phyloP scores from a whole-genome alignment of 2,888 invertebrate genomes.

The Hirtodrosophila histrioides region DNA sequence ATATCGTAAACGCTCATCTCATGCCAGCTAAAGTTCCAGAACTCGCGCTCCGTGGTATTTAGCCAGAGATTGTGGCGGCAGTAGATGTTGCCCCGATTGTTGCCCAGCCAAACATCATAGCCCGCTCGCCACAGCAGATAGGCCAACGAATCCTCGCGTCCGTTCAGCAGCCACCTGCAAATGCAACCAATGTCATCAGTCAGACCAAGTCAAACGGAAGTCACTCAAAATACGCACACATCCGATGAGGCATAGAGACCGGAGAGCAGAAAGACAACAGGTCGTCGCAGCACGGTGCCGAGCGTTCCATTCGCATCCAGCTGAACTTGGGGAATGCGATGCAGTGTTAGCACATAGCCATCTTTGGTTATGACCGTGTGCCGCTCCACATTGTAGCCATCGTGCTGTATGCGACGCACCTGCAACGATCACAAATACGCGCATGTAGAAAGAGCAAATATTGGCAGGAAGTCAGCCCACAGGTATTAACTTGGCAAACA shows the following conservation, averaged over 20 bases:
- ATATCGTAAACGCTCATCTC: slow-evolving; percentile 83
- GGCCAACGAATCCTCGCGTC: slow-evolving; percentile 82
- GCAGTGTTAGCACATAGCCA: slow-evolving; percentile 81
- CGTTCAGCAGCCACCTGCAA: slow-evolving; percentile 80
- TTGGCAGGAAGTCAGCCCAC: slow-evolving; percentile 39
- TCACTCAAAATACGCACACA: slow-evolving; percentile 58
- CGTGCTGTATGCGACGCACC: slow-evolving; percentile 82
- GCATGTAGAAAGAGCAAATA: slow-evolving; percentile 14
- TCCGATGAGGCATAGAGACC: slow-evolving; percentile 83
- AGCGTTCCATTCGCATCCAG: slow-evolving; percentile 48
- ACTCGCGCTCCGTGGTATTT: slow-evolving; percentile 84
- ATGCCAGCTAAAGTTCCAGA: slow-evolving; percentile 84
- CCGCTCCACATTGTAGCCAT: slow-evolving; percentile 84
- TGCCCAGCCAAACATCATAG: slow-evolving; percentile 83
- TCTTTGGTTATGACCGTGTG: slow-evolving; percentile 86
- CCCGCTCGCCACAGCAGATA: slow-evolving; percentile 82
- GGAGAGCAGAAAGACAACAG: slow-evolving; percentile 81
- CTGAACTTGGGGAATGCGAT: slow-evolving; percentile 80
- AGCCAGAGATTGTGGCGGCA: slow-evolving; percentile 79
- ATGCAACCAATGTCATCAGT: slow-evolving; percentile 9
- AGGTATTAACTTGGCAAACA: slow-evolving; percentile 37
- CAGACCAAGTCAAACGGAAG: slow-evolving; percentile 8
- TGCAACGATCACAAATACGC: slow-evolving; percentile 46
- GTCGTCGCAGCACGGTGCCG: slow-evolving; percentile 68
- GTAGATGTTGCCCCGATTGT: slow-evolving; percentile 82